phyloP scores from a whole-genome alignment of 2,113 vertebrate species.

The Bubo scandiacus region DNA sequence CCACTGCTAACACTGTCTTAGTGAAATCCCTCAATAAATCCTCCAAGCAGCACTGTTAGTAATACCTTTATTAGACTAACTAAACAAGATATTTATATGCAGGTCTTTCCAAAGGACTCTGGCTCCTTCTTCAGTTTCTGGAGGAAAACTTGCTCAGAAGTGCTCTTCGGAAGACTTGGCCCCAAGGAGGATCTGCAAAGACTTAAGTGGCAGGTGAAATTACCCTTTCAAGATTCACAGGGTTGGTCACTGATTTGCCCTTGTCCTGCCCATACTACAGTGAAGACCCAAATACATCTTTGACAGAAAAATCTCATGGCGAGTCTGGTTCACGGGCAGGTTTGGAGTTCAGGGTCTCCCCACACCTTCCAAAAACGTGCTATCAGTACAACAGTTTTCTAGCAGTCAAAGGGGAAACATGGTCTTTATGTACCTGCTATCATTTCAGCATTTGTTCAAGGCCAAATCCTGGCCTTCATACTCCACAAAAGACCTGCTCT shows the following conservation, averaged over 20 bases:
- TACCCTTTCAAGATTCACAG: not conserved
- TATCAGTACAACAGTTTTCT: not conserved
- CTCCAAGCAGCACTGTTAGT: constrained; percentile 71
- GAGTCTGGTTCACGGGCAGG: not conserved
- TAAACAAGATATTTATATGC: constrained; percentile 69
- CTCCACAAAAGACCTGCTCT: not conserved
- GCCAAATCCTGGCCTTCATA: not conserved
- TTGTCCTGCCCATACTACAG: not conserved
- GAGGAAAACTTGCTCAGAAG: not conserved
- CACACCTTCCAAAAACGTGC: not conserved
- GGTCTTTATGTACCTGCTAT: not conserved
- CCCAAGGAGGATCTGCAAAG: not conserved
- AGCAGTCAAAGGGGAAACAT: not conserved
- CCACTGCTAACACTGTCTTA: constrained; percentile 71
- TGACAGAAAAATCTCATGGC: not conserved
- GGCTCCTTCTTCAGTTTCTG: constrained; percentile 13
- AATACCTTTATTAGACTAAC: constrained; percentile 72
- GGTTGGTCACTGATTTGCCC: not conserved
- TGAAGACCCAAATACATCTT: not conserved
- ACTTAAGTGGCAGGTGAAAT: not conserved
- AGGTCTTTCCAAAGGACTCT: constrained; percentile 26
- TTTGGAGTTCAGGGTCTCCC: not conserved
- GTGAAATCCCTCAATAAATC: constrained; percentile 76
- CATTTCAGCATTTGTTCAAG: not conserved
- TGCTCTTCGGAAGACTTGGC: not conserved